Base-by-base conservation (phyloP, 2,797 vertebrate species). In the Coranthus polyacanthus region DNA sequence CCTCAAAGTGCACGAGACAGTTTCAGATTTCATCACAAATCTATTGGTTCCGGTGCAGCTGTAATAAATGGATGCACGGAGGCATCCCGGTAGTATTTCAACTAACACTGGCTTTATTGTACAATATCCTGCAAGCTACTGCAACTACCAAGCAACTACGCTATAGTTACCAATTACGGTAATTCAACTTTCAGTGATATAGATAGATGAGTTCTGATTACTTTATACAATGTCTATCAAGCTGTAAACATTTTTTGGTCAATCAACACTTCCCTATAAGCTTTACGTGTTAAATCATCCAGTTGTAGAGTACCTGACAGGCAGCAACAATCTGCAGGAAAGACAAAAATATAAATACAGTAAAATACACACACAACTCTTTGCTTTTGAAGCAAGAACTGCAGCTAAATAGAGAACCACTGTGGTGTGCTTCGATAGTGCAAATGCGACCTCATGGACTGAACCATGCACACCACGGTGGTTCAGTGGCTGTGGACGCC, bases 231-330 rank as follows among this genome's bases (percentile, higher is more conserved):
- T n/a, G 20, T 62, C 43, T 15, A 32, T 75, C 68, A 56, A 20
- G 75, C 68, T 87, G 88, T 85, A 90, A 92, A 89, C 86, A 64
- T 62, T 45, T 68, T 80, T 72, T 36, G 45, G 63, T 79, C n/a
- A 72, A 49, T 61, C 39, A 59, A 63, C 59, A 57, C 21, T 69
- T 57, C 60, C 7, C 50, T 26, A 49, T 49, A 15, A 59, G 59
- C 43, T 51, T 13, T 24, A 53, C 66, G 8, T 16, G n/a, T 74
- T 61, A 20, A 49, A n/a, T 66, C 51, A 20, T 69, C 29, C 38
- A 65, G 60, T 24, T 49, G 45, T 71, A 58, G 43, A 62, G 45
- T 10, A 20, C 61, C 34, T 20, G 69, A 56, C 61, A 51, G 71
- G 59, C 37, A 74, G 66, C 3, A 1, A 66, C 62, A 56, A 66